Evolutionary conservation across 2,888 invertebrate species (phyloP).

Genomic region (Lamellibrachia columna): DNA sequence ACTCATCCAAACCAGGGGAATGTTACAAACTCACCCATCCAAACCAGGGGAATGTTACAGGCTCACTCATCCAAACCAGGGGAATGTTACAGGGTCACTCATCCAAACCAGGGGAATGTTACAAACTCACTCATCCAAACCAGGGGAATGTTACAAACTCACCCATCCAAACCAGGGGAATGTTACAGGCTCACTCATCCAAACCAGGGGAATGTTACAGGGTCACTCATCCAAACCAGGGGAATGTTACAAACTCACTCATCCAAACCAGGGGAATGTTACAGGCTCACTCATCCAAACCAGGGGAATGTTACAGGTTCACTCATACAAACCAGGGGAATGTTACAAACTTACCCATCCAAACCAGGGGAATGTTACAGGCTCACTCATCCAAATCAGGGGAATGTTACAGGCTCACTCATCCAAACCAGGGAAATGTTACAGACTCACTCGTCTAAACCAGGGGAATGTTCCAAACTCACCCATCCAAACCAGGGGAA

Average conservation of each 20-base stretch:
- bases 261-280: neutral
- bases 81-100: neutral
- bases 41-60: neutral
- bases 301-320: conserved; percentile 7
- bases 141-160: neutral
- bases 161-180: neutral
- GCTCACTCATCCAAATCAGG: too few relatives aligned
- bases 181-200: neutral
- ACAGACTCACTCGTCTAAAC: too few relatives aligned
- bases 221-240: neutral
- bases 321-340: neutral
- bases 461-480: neutral
- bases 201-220: conserved; percentile 22
- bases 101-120: neutral
- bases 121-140: neutral
- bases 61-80: conserved; percentile 16
- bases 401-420: too few relatives aligned
- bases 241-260: neutral
- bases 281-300: neutral
- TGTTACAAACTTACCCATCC: too few relatives aligned
- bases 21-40: neutral
- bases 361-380: too few relatives aligned
- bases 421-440: too few relatives aligned
- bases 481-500: neutral
- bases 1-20: neutral